phyloP scores from a whole-genome alignment of 2,888 invertebrate species.

The Bugulina stolonifera region DNA sequence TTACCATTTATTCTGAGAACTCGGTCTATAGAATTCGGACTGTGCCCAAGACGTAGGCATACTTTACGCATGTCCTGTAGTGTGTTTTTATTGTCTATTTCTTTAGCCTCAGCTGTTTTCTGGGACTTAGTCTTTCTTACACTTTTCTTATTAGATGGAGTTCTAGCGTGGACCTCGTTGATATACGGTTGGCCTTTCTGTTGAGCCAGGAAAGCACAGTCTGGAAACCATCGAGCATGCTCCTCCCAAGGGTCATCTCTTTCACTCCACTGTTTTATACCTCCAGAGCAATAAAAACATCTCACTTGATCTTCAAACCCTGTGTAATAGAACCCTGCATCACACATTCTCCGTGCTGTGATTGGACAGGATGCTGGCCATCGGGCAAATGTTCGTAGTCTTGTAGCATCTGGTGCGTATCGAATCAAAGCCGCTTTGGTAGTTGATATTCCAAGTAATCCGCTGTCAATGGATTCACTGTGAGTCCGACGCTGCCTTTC shows the following conservation, averaged over 20 bases:
- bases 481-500: not conserved
- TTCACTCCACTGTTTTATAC: slow-evolving; percentile 85
- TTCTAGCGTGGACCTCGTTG: slow-evolving; percentile 27
- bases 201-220: slow-evolving; percentile 73
- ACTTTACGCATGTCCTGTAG: not conserved
- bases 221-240: slow-evolving; percentile 84
- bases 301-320: slow-evolving; percentile 80
- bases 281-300: slow-evolving; percentile 89
- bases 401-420: slow-evolving; percentile 17
- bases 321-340: slow-evolving; percentile 87
- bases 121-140: not conserved
- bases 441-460: not conserved
- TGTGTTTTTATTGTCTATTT: not conserved
- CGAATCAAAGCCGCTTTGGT: not conserved
- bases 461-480: not conserved
- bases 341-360: slow-evolving; percentile 65
- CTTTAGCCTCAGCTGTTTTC: not conserved
- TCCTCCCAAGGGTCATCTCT: slow-evolving; percentile 89
- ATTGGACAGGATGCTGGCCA: slow-evolving; percentile 10
- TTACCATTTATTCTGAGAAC: not conserved
- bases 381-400: not conserved
- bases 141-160: not conserved
- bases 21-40: not conserved
- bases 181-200: slow-evolving; percentile 67
- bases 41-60: not conserved